Base-by-base conservation (phyloP, 2,888 invertebrate genomes). In the Subacronicta megacephala region DNA sequence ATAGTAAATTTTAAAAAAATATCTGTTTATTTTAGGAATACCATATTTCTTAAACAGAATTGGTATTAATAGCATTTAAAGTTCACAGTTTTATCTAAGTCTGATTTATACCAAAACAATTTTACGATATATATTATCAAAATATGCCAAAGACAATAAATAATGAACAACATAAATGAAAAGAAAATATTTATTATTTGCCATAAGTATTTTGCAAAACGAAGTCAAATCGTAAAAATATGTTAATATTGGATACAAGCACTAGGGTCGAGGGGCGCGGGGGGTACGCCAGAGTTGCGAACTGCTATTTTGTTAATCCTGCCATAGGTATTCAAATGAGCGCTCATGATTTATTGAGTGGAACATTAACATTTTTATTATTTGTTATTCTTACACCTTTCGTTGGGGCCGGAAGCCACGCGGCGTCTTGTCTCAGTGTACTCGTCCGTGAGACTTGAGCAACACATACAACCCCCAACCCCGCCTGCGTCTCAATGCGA, bases 301-400 rank as follows among this genome's bases (percentile, higher is more conserved):
- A 72, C 85, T 90, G 87, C 84, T 84, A 88, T 89, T 90, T 88
- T 86, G 87, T 90, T 93, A 92, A 93, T 93, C 92, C 89, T 84
- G 81, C 86, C 80, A 93, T 92, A 91, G 83, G 90, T 91, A 94
- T 94, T 92, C 93, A 94, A 93, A 94, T 94, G 93, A 94, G 92
- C 83, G 79, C 89, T 89, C 90, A 92, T 95, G 94, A 94, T 95
- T 95, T 94, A 94, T 94, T 93, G 94, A 94, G 94, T 94, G 94
- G 94, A 93, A 93, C 92, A 94, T 95, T 94, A 90, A 89, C 94
- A 94, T 94, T 94, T 94, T 94, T 94, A 94, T 94, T 94, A 94
- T 95, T 94, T 95, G 94, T 95, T 95, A 94, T 95, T 94, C 90
- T 94, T 94, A 89, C 90, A 90, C 90, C 90, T 91, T 90, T 89